Base-by-base conservation (phyloP, 2,797 vertebrate genomes). In the Crenichthys baileyi region DNA sequence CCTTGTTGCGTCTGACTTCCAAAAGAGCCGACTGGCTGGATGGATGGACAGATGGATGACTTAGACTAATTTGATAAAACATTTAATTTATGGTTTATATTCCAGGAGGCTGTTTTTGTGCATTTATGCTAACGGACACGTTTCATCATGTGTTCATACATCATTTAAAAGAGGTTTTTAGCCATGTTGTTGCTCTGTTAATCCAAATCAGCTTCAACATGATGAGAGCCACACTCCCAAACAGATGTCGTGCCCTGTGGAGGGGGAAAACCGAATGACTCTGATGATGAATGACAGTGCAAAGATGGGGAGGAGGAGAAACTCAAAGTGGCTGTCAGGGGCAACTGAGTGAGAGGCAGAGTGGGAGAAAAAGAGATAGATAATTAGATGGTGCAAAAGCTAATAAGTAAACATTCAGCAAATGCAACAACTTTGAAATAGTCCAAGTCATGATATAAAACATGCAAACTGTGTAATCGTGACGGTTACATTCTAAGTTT, bases 241-340 rank as follows among this genome's bases (percentile, higher is more conserved):
- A 87, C 91, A 93, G 90, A 92, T 92, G 91, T 77, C 87, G 73
- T 77, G 78, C 86, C 89, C 86, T 84, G 86, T 84, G 88, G 88
- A 88, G 79, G 55, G 74, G 70, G 73, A 75, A 79, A 75, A 76
- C 51, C 82, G 79, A 80, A 85, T 87, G 87, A 88, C 81, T 79
- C 50, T 90, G 83, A 92, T 90, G 88, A 90, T 89, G 85, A 87
- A 87, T 78, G 89, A 86, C 90, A 91, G 80, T 65, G 79, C 71
- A 88, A 83, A 89, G 80, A 73, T 67, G 74, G 46, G 72, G 79
- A 88, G 87, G 86, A 92, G 85, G 85, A 84, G 83, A 87, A 81
- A 72, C 76, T 72, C 70, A 87, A 85, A 31, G 26, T 61, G 80
- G 85, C 65, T 88, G 89, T 90, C 85, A 76, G 79, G 41, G 72